Evolutionary conservation across 1,140 invertebrate genomes (phyloP), one percentile per base, ranked within the genome.

Genomic region (Diorhabda elongata): DNA sequence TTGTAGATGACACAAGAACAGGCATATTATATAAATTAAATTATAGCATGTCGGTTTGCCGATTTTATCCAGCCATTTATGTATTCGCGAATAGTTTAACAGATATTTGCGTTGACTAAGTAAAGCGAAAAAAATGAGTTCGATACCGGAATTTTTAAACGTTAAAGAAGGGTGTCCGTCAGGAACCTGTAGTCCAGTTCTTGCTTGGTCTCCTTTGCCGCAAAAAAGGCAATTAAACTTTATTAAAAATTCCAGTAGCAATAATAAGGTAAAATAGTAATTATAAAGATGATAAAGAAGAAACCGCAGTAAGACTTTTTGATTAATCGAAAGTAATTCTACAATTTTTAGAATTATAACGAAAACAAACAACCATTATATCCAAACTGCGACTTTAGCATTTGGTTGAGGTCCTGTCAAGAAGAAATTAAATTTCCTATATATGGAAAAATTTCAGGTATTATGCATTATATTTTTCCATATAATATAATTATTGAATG

Each of bases 381-480:
- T 76, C 89, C 91, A 0, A 91, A 92, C 75, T 90, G 89, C 72
- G 90, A 94, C 68, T 81, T 85, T 1, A 85, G 83, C 2, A 86
- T 94, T 26, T 95, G 92, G 92, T 79, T 93, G 72, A 85, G 93
- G 60, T 90, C 90, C 3, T 93, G 92, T 74, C 86, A 90, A 70
- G 76, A 88, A 61, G 91, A 94, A 82, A 86, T 92, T 5, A 81
- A 85, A 2, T 81, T 87, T 67, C 91, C 92, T 2, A 81, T 92
- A 0, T 69, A 83, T 52, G 91, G 90, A 5, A 75, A 79, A 61
- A 74, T 85, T 3, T 86, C 80, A 75, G 91, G 92, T 83, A 78
- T 77, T 26, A 26, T 26, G 26, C 26, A 26, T 26, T 26, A 26
- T 26, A 26, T 26, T 26, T 26, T 26, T 26, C 26, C 26, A 26